These are phyloP conservation scores for Eira barbara DNA, from an alignment of 2,113 vertebrate species.

Conservation along the genomic window DNA sequence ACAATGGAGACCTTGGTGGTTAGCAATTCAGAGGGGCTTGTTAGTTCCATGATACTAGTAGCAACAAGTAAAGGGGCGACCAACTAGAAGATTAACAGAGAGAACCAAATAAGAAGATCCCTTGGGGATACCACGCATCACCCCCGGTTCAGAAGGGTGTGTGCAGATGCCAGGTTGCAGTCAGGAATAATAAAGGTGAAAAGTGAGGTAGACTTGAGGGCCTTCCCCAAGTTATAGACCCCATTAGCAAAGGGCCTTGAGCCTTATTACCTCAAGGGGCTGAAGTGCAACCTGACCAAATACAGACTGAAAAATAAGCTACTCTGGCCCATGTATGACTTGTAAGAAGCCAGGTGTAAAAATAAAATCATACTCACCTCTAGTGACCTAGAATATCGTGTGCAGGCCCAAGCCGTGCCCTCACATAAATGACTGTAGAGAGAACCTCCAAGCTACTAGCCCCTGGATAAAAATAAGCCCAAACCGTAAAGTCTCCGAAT, in stretches of 20 bases:
- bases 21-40: neutral
- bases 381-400: neutral
- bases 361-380: neutral
- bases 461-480: neutral
- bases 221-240: neutral
- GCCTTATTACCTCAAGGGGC: neutral
- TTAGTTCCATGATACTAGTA: neutral
- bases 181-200: neutral
- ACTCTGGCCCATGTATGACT: neutral
- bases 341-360: neutral
- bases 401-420: neutral
- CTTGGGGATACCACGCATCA: neutral
- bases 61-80: neutral
- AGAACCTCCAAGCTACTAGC: neutral
- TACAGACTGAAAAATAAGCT: neutral
- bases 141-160: neutral
- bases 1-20: neutral
- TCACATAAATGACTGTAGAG: neutral
- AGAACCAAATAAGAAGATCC: neutral
- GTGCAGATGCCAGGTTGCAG: neutral
- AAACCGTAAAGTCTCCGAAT: neutral
- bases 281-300: neutral
- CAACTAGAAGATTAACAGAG: neutral
- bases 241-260: neutral
- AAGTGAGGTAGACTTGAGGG: neutral